These are phyloP conservation scores for Grammomys dolichurus DNA, from an alignment of 2,113 vertebrate genomes.

Conservation along the genomic window DNA sequence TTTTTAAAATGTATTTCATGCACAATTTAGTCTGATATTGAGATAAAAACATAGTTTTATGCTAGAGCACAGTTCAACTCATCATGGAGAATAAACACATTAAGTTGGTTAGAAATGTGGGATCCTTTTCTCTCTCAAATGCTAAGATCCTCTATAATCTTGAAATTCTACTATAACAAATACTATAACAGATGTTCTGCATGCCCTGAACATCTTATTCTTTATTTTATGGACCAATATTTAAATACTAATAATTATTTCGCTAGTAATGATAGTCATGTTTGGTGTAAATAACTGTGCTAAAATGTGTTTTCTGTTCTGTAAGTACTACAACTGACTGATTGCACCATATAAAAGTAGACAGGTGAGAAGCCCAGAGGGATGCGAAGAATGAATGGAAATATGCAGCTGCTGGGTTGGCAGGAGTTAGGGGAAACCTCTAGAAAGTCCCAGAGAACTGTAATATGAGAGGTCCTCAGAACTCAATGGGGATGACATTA, in stretches of 20 bases:
- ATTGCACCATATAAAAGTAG: too few relatives aligned
- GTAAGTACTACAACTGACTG: too few relatives aligned
- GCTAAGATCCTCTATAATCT: not conserved
- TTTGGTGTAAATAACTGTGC: slow-evolving; percentile 21
- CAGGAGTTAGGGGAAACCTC: too few relatives aligned
- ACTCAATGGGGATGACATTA: too few relatives aligned
- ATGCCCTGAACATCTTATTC: not conserved
- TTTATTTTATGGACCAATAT: not conserved
- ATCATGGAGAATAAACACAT: not conserved
- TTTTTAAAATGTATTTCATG: not conserved
- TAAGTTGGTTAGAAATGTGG: not conserved
- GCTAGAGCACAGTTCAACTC: not conserved
- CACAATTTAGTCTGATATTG: not conserved
- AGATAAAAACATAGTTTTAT: not conserved
- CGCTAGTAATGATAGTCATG: not conserved
- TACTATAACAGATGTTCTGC: too few relatives aligned
- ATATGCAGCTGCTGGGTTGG: too few relatives aligned
- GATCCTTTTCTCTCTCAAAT: not conserved
- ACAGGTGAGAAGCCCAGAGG: too few relatives aligned
- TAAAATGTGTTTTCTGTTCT: not conserved
- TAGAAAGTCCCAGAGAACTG: too few relatives aligned
- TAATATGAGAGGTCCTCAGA: too few relatives aligned
- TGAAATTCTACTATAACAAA: not conserved
- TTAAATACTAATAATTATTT: not conserved
- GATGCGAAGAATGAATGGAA: too few relatives aligned